Evolutionary conservation across 2,113 vertebrate species (phyloP).

Genomic region (Dipodomys stephensi): DNA sequence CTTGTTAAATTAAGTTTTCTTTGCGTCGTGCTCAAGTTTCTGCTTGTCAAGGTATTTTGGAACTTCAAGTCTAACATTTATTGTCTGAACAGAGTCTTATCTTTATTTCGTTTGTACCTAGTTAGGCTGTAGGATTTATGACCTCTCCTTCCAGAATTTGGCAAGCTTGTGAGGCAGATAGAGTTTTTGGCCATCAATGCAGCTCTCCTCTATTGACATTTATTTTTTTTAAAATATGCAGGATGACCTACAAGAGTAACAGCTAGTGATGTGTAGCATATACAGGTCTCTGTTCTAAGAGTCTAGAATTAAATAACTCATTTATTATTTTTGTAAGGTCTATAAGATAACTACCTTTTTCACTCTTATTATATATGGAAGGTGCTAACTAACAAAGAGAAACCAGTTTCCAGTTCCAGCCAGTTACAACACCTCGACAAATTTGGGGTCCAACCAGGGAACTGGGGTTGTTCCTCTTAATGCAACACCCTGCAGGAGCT

Average conservation of each 20-base stretch:
- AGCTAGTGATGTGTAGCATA: not conserved
- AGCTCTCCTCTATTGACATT: not conserved
- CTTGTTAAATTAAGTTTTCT: constrained; percentile 39
- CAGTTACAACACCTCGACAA: not conserved
- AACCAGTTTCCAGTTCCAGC: not conserved
- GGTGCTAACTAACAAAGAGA: not conserved
- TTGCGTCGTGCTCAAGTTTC: not conserved
- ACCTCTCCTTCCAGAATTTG: not conserved
- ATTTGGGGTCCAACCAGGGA: not conserved
- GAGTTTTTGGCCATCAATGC: not conserved
- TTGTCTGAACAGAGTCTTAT: not conserved
- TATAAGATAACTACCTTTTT: not conserved
- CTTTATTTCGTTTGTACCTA: not conserved
- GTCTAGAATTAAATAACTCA: not conserved
- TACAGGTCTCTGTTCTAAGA: not conserved
- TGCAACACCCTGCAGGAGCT: not conserved
- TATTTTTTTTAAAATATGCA: not conserved
- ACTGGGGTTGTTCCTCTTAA: not conserved
- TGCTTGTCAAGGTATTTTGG: constrained; percentile 42
- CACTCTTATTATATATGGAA: not conserved
- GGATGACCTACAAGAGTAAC: not conserved
- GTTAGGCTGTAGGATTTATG: not conserved
- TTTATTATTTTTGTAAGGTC: not conserved
- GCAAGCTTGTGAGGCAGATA: not conserved
- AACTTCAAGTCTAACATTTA: not conserved